Evolutionary conservation across 2,888 invertebrate genomes (phyloP), one percentile per base, ranked within the genome.

Genomic region (Sialis fuliginosa): DNA sequence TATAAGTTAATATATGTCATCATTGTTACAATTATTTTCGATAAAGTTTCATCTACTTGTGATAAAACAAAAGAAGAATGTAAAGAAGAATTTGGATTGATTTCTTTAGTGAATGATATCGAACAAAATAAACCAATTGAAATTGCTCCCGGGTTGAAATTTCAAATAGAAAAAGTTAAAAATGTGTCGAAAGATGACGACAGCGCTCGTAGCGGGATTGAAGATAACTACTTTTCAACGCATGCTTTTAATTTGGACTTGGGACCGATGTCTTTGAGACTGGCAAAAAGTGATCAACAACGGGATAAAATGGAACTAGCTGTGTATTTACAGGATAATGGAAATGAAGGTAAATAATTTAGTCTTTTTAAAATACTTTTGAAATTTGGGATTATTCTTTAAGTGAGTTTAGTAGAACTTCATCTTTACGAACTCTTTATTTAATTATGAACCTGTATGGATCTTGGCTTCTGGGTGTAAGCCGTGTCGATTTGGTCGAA

Each of bases 191-290:
- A 8, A 7, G 37, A 37, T 37, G 12, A 6, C 6, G 37, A 7
- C n/a, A 37, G 12, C 8, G 7, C 8, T 7, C 37, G 37, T 6
- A 37, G 12, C n/a, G 37, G 37, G 12, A 6, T 10, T 6, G 12
- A 6, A 6, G 12, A 10, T 7, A 10, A n/a, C n/a, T 47, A 42
- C 35, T 34, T 47, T 10, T 30, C 42, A 6, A 12, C 10, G 5
- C 47, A 47, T 35, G 47, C 47, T n/a, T 35, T 47, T 5, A 47
- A 42, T 33, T 34, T 47, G 12, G 42, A 47, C 35, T 34, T 47
- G 13, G 47, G 47, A 33, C n/a, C 35, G 6, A 13, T 47, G 9
- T 42, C 31, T 33, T 30, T 47, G 22, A 33, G 37, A 8, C 39
- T 47, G 2, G 42, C 32, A 13, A 33, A 42, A 12, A 47, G 47